These are phyloP conservation scores for Pungitius pungitius DNA, from an alignment of 2,113 vertebrate genomes.

Conservation along the genomic window DNA sequence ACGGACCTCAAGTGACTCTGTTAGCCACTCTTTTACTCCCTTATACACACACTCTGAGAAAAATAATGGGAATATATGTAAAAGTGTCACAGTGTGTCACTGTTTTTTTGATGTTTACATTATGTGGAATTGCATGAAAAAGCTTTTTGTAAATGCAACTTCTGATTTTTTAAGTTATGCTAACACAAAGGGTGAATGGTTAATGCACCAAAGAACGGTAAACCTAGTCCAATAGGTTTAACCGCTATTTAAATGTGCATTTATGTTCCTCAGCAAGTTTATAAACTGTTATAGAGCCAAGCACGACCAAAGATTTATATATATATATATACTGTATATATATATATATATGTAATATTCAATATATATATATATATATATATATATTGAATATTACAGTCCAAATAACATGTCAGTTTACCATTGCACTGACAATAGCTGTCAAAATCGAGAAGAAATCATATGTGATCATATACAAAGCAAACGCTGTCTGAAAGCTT, in stretches of 20 bases:
- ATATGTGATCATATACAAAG: neutral
- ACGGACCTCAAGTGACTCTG: slow-evolving; percentile 27
- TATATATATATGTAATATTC: no score
- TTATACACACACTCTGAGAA: neutral
- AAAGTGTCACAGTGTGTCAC: neutral
- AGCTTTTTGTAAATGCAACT: no score
- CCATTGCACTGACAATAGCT: neutral
- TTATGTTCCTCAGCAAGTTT: neutral
- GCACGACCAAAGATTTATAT: no score
- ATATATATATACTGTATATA: no score
- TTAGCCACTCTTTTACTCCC: neutral
- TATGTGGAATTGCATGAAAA: no score
- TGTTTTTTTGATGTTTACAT: neutral
- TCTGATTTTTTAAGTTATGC: neutral
- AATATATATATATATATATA: no score
- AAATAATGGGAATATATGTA: neutral
- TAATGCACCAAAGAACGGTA: neutral
- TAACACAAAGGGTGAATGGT: neutral
- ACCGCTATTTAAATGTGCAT: no score
- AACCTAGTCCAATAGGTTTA: neutral
- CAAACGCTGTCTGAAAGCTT: neutral
- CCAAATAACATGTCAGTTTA: neutral
- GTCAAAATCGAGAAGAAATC: neutral
- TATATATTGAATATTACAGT: neutral
- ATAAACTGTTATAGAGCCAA: neutral